Base-by-base conservation (phyloP, 1,140 invertebrate species). In the Riptortus pedestris region DNA sequence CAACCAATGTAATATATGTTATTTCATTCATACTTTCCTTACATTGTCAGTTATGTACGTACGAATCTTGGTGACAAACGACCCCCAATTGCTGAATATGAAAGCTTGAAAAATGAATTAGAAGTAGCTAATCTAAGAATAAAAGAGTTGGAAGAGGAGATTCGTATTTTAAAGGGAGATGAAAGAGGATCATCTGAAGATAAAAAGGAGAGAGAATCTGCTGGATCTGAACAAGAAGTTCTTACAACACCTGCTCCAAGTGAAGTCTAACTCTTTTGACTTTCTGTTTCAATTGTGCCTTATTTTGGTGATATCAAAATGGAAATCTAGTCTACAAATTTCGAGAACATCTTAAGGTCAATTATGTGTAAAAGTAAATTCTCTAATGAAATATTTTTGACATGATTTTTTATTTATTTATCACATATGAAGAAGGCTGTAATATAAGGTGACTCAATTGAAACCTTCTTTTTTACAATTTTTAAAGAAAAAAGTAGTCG, bases 131-230 rank as follows among this genome's bases (percentile, higher is more conserved):
- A 78, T 67, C 74, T 76, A 22, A 75, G 77, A 60, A 80, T 85
- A 58, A 73, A 75, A 12, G 79, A 81, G 65, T 64, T 87, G 9
- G 80, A 82, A 73, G 77, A 77, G 28, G 80, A 84, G 74, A 75
- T 82, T 69, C 72, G 74, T 2, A 73, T 76, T 12, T 73, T 80
- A 2, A 27, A 22, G 24, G 51, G 51, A 55, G 59, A 60, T 20
- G n/a, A n/a, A n/a, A n/a, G n/a, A n/a, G n/a, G n/a, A n/a, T 18
- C 59, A n/a, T 18, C 11, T n/a, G 59, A 60, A 22, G 29, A 48
- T 27, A 38, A 29, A 26, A 27, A n/a, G 14, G 29, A 38, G 16
- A 24, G 33, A 24, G 59, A 45, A 45, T 45, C 43, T 45, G 43
- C 14, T 45, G 43, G 18, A 45, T 2, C 43, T 45, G 43, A 18